Evolutionary conservation across 2,797 vertebrate species (phyloP), one percentile per base, ranked within the genome.

Genomic region (Agapornis canus): DNA sequence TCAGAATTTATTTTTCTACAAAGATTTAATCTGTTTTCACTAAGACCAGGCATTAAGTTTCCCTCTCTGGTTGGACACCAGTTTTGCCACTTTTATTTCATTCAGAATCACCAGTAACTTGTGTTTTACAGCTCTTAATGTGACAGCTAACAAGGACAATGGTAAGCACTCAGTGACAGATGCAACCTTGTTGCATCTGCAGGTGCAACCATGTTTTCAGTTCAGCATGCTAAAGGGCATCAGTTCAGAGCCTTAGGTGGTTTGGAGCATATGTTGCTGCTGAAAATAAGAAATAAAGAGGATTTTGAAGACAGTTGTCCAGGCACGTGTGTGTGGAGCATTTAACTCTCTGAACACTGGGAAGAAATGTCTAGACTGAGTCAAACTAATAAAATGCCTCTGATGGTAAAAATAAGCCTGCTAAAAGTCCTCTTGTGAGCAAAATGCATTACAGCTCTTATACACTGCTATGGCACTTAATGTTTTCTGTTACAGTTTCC

Each of bases 401-500:
- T 27, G 10, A 27, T 42, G 51, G 83, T 45, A 59, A 68, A 91
- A 57, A 32, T 63, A 83, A 78, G 40, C 9, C 54, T 81, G 19
- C 26, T 54, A 17, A n/a, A 85, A 75, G 5, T 48, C 9, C 54
- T 66, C 43, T 89, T 93, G n/a, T 0, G 6, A 84, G 52, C 40
- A 60, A 92, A 75, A 82, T 71, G 37, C 20, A 6, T 84, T 92
- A 86, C 43, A 51, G 42, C 3, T 80, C 6, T 70, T 69, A 86
- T 69, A 29, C 69, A 18, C 29, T 71, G 32, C 90, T 92, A 61
- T 43, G 63, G 39, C 23, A 85, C 78, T 86, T 80, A 76, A 77
- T 95, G 43, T 92, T 96, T 97, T 89, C 69, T 81, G n/a, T 66
- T 96, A 31, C 57, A 69, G 47, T 35, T 81, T 95, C 78, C 64